A percentile compares a stretch with the other conserved stretches of the same genome.
These are phyloP conservation scores for Parazoanthus darwini DNA, from an alignment of 92 coral and sea anemone genomes.

Conservation along the genomic window DNA sequence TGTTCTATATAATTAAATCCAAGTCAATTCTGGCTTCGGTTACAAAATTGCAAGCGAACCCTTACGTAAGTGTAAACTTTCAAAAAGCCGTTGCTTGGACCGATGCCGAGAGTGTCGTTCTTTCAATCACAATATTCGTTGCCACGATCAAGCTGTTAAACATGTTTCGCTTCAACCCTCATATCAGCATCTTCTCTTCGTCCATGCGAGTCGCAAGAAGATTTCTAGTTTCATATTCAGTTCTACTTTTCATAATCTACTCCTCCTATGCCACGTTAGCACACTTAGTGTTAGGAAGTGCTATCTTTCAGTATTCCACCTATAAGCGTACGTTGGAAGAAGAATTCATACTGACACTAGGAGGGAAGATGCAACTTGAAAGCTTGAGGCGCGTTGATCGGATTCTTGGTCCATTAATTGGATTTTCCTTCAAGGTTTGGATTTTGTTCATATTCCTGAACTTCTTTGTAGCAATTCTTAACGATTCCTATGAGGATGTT, in stretches of 20 bases:
- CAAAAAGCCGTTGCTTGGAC: constrained; percentile 57
- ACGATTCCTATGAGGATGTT: constrained; percentile 74
- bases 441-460: constrained; percentile 77
- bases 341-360: constrained; percentile 69
- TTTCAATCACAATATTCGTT: constrained; percentile 66
- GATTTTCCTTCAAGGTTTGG: constrained; percentile 61
- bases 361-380: constrained; percentile 59
- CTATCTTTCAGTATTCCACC: constrained; percentile 52
- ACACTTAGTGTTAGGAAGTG: constrained; percentile 50
- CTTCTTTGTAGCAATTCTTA: constrained; percentile 76
- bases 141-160: constrained; percentile 69
- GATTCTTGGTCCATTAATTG: constrained; percentile 62
- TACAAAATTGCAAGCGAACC: constrained; percentile 61
- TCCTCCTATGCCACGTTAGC: constrained; percentile 57
- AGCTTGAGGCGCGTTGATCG: constrained; percentile 46
- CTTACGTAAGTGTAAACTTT: constrained; percentile 72
- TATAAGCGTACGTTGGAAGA: constrained; percentile 50
- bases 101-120: constrained; percentile 67
- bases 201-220: constrained; percentile 60
- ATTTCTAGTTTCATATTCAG: constrained; percentile 67
- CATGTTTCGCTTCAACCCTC: constrained; percentile 80
- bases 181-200: constrained; percentile 63
- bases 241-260: constrained; percentile 56
- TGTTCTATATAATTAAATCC: constrained; percentile 64
- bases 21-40: constrained; percentile 56